Evolutionary conservation across 2,888 invertebrate species (phyloP), one percentile per base, ranked within the genome.

Genomic region (Drosophila setosimentum): DNA sequence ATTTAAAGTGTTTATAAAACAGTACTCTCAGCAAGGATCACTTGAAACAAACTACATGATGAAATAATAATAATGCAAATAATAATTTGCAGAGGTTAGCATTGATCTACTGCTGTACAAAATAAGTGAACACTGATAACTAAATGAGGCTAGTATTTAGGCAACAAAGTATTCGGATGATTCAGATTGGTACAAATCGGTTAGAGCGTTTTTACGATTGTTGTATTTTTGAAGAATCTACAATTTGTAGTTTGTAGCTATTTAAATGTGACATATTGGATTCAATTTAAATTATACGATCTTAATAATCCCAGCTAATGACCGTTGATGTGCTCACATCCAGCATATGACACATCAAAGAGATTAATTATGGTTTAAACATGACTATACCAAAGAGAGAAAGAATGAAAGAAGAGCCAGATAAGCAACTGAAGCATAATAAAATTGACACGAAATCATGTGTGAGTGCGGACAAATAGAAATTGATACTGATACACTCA

Each of bases 331-430:
- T n/a, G n/a, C 27, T 18, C 18, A 18, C 49, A 11, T 53, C 32
- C 16, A 32, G 16, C 51, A 32, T 3, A 30, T 21, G 55, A 40
- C 13, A 29, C n/a, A 40, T 40, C 16, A n/a, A 10, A 40, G 37
- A n/a, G 16, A n/a, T 16, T 29, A 67, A 68, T 68, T 55, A 35
- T 33, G 21, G 57, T 4, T 51, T 57, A 30, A 55, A 30, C 53
- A 27, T 37, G 40, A 40, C 10, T 7, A 33, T 33, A 10, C 24
- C 48, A 48, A 35, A 1, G 11, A 54, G 18, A 8, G 13, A 27
- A 13, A 8, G 18, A 27, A 13, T 35, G 27, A 37, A 55, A 13
- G 11, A 16, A 3, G 37, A 37, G 27, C 6, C 2, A 2, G 10
- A 16, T 32, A 13, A 16, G 33, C 33, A 13, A 37, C 8, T 29